Evolutionary conservation across 2,797 vertebrate species (phyloP).

Genomic region (Hydrophis major): DNA sequence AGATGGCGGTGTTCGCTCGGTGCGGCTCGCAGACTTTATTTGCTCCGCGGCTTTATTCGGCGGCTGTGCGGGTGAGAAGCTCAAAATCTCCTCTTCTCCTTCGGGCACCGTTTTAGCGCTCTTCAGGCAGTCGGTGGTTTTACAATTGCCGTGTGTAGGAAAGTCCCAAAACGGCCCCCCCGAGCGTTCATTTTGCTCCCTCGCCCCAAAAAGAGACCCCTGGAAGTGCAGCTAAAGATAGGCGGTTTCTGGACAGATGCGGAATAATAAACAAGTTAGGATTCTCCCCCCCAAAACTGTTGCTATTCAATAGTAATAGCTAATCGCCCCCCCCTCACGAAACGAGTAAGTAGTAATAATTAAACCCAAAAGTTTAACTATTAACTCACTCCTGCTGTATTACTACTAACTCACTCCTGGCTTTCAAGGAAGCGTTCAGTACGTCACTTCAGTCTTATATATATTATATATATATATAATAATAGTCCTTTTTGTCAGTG

Average conservation of each 20-base stretch:
- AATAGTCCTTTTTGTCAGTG: not conserved
- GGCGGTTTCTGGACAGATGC: not conserved
- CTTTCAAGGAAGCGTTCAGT: not conserved
- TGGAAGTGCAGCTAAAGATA: not conserved
- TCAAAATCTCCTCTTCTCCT: not conserved
- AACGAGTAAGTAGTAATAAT: not conserved
- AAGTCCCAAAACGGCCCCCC: not conserved
- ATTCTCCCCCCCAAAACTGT: not conserved
- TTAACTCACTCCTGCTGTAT: not conserved
- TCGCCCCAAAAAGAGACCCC: not conserved
- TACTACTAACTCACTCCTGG: not conserved
- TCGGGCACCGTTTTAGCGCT: not conserved
- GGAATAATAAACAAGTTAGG: not conserved
- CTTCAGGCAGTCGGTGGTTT: not conserved
- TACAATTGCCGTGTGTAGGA: not conserved
- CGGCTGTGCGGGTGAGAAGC: conserved; percentile 41
- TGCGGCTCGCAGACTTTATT: fast-evolving
- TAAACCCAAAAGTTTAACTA: not conserved
- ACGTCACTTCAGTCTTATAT: too few relatives aligned
- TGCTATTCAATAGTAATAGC: not conserved
- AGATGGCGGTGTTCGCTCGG: fast-evolving
- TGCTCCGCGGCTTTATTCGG: not conserved
- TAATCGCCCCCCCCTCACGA: not conserved
- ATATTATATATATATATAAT: not conserved
- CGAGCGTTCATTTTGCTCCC: not conserved